These are phyloP conservation scores for Germaria angustata DNA, from an alignment of 2,888 invertebrate genomes.

Conservation along the genomic window DNA sequence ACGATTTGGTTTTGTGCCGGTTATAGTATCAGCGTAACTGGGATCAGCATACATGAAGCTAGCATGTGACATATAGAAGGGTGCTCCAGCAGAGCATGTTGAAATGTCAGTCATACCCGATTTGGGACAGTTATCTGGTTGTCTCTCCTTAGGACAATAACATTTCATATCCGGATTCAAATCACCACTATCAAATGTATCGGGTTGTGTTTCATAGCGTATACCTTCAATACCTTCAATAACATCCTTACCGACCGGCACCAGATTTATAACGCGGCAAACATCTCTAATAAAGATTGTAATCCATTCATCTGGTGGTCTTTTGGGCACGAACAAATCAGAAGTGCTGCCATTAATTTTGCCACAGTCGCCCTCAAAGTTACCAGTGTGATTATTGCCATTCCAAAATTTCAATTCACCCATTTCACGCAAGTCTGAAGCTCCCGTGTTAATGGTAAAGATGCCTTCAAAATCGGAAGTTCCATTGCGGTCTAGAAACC, in stretches of 20 bases:
- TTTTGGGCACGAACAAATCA: slow-evolving; percentile 88
- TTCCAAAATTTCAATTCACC: slow-evolving; percentile 88
- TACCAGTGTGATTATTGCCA: slow-evolving; percentile 82
- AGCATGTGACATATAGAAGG: slow-evolving; percentile 89
- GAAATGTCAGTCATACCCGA: slow-evolving; percentile 86
- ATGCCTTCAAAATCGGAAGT: slow-evolving; percentile 87
- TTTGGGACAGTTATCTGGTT: slow-evolving; percentile 79
- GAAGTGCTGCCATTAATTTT: slow-evolving; percentile 87
- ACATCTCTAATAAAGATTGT: slow-evolving; percentile 88
- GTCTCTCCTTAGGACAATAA: slow-evolving; percentile 82
- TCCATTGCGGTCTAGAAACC: slow-evolving; percentile 90
- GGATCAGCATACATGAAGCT: slow-evolving; percentile 89
- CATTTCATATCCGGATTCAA: slow-evolving; percentile 84
- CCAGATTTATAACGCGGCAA: slow-evolving; percentile 85
- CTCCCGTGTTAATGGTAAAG: slow-evolving; percentile 88
- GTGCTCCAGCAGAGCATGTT: slow-evolving; percentile 86
- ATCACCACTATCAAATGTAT: slow-evolving; percentile 87
- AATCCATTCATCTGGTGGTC: slow-evolving; percentile 81
- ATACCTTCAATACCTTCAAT: slow-evolving; percentile 73
- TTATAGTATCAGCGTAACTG: slow-evolving; percentile 83
- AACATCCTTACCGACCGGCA: slow-evolving; percentile 69
- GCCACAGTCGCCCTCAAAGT: slow-evolving; percentile 84
- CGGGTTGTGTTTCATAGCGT: slow-evolving; percentile 82
- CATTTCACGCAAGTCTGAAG: slow-evolving; percentile 83
- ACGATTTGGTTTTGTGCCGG: slow-evolving; percentile 84